Evolutionary conservation across 2,113 vertebrate species (phyloP), one percentile per base, ranked within the genome.

Genomic region (Henicopernis longicauda): DNA sequence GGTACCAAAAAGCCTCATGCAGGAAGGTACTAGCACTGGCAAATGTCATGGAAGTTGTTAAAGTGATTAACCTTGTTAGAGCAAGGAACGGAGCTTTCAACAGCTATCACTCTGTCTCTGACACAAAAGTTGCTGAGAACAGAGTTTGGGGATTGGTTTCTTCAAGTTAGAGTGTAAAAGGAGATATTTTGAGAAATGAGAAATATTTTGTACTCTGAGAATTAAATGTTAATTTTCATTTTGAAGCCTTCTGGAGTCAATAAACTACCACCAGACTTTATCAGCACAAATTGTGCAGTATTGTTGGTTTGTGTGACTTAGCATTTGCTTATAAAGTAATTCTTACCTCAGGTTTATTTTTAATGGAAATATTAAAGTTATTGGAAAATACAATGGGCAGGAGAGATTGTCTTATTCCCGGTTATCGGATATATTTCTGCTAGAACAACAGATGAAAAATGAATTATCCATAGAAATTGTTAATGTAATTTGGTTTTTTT

Each of bases 1-100:
- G 91, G 87, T 72, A 89, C 91, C 34, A 3, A 94, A 97, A 95
- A 92, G 57, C 84, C 90, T 95, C 84, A 62, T 89, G 95, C 54
- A 16, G 65, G 80, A 95, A 97, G 72, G 40, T 18, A 61, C 52
- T 71, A 54, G 77, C 25, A 57, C 95, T 94, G 78, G 92, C 95
- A 95, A 97, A 89, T 95, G 84, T 82, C 95, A 95, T 81, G 78
- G 71, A 96, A 91, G 90, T 93, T 97, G 92, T 97, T 97, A 97
- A 95, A 93, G 95, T 94, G 95, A 97, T 96, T 95, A 96, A 91
- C 86, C 85, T 97, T 96, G 95, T 96, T 93, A 93, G 67, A 95
- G 32, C 20, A 1, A 91, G 65, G 93, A 95, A 97, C 5, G 3
- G 52, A 78, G 74, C 55, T 91, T 82, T 78, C 89, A 89, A 44